Evolutionary conservation across 2,113 vertebrate genomes (phyloP), one percentile per base, ranked within the genome.

Genomic region (Crotalus horridus): DNA sequence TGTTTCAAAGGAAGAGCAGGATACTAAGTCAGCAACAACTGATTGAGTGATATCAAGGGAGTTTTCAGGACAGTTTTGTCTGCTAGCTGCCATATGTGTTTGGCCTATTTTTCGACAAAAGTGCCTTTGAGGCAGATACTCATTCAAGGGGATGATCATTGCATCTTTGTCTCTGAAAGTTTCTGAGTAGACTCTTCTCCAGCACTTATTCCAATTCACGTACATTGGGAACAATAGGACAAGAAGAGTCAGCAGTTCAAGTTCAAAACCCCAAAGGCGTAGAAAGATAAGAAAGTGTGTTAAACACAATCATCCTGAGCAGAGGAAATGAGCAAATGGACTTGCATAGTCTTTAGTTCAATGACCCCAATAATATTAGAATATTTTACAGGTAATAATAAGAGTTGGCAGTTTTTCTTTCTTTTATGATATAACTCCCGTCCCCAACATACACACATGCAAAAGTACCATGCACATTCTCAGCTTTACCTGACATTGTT

Each of bases 401-500:
- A 92, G 51, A 90, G 94, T 94, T 94, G 91, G 90, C 1, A 3
- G 89, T 92, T 94, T 96, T 87, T 95, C 94, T 89, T 93, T 94
- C 86, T 51, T 89, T 94, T 92, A 85, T 94, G 93, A 94, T 90
- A 90, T 55, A 81, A 81, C 74, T 43, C 92, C 95, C 90, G 43
- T 85, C 53, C 74, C 92, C 94, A 94, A 86, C 93, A 85, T 92
- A 91, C 90, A 2, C 93, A 86, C 93, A 85, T 93, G 92, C 90
- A 2, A 43, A 94, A 1, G 0, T 58, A 21, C 26, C 93, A 89
- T 90, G 87, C 33, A 89, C 64, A 88, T 92, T 88, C 48, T 85
- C 93, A 93, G 91, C 59, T 92, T 89, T 92, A 96, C 95, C 94
- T 97, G 96, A 94, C 96, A 89, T 89, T 94, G 88, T 89, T 96